Base-by-base conservation (phyloP, 2,797 vertebrate genomes). In the Ctenochaetus hawaiiensis region DNA sequence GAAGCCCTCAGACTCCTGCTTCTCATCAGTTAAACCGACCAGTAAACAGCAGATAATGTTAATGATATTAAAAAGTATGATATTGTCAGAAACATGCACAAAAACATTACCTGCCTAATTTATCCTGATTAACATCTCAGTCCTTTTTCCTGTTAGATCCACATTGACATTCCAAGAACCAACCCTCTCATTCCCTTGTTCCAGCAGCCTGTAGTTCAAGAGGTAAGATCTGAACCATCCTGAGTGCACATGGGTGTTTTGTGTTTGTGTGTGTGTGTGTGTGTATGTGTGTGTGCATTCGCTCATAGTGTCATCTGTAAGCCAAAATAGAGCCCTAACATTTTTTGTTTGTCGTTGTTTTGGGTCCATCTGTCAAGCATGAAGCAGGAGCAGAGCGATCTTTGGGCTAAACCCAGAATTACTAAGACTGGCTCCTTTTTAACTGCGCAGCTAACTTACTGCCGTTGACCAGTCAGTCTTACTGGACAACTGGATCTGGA, bases 151-250 rank as follows among this genome's bases (percentile, higher is more conserved):
- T 80, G 22, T 78, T 93, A 99, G 98, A 99, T 99, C 90, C 97
- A 99, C 94, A 99, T 99, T 6, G 98, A 99, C 93, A 99, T 99
- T 94, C 98, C 98, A 48, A 96, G 98, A 93, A 99, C 98, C 39
- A 99, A 99, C 88, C 98, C 98, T 30, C 96, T 99, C 89, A 99
- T 99, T 80, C 98, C 98, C 1, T 91, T 99, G 80, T 99, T 99
- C 92, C 98, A 99, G 94, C 98, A 99, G 87, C 96, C 98, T 0
- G 93, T 96, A 0, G 98, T 99, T 18, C 98, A 99, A 84, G 98
- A 99, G 97, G 98, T 99, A 91, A 96, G 96, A 76, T 39, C 2
- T 52, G 14, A 62, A 8, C 34, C 22, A 60, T 34, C 67, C 23
- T 6, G 44, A 53, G 61, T 17, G 8, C 59, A 56, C 43, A 14